Base-by-base conservation (phyloP, 1,140 invertebrate species). In the Diploscapter pachys region DNA sequence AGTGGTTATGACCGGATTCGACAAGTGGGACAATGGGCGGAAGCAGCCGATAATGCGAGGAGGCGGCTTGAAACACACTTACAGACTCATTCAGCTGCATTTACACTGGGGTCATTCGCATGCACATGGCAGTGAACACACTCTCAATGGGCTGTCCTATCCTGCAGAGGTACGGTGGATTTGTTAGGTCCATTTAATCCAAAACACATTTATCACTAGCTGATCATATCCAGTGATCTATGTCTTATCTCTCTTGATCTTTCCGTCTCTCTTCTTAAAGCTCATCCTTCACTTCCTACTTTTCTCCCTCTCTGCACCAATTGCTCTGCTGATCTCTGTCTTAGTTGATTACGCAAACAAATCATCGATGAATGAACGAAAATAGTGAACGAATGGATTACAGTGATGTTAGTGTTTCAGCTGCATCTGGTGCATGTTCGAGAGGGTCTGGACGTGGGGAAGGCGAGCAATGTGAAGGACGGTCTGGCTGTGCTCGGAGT, bases 71-170 rank as follows among this genome's bases (percentile, higher is more conserved):
- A 88, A 89, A 0, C 89, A 88, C 3, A 89, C 88, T 75, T 95
- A 93, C 81, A 86, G 90, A 54, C 93, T 95, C 78, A 89, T 89
- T 49, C 93, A 95, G 82, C 86, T 93, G 59, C 92, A 94, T 86
- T 91, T 93, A 73, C 93, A 94, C 83, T 94, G 92, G 92, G 93
- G 93, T 0, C 89, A 90, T 62, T 91, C 92, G 72, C 91, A 93
- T 80, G 88, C 88, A 0, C 86, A 90, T 64, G 94, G 94, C 51
- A 94, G 93, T 2, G 95, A 97, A 87, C 93, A 95, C 87, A 89
- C 89, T 49, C 91, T 96, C 31, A 92, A 93, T 79, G 90, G 90
- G 48, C 83, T 85, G 71, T 86, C 86, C 83, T 90, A 83, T 71
- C 86, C 86, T 3, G 65, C 82, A 13, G 85, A 86, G 75, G 83